Evolutionary conservation across 2,113 vertebrate genomes (phyloP).

Genomic region (Bambusicola thoracicus): DNA sequence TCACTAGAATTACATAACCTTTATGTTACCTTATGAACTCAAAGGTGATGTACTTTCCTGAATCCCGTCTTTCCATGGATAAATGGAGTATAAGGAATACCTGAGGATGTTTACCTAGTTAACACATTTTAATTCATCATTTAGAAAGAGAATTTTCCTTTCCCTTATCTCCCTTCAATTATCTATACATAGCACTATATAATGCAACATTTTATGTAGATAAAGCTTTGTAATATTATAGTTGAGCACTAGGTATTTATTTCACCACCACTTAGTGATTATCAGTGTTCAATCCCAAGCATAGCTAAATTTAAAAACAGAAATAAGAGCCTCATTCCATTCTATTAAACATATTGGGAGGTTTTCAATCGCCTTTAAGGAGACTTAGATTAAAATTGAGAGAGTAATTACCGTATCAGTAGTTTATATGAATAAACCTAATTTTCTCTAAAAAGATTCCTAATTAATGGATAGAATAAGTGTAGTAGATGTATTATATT

Average conservation of each 20-base stretch:
- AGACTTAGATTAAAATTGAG: neutral
- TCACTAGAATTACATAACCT: neutral
- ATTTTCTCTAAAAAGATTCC: neutral
- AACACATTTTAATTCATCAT: neutral
- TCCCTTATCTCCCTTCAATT: neutral
- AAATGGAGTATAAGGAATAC: neutral
- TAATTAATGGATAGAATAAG: neutral
- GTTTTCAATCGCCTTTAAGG: neutral
- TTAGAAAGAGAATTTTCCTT: neutral
- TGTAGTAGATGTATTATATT: neutral
- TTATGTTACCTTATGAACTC: constrained; percentile 12
- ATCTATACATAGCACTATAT: neutral
- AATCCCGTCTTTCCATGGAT: neutral
- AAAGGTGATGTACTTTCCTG: neutral
- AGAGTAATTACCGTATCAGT: neutral
- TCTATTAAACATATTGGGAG: neutral
- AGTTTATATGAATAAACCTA: neutral
- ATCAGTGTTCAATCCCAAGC: neutral
- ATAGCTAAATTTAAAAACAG: neutral
- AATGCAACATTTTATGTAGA: neutral
- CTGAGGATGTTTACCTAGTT: neutral
- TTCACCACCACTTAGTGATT: neutral
- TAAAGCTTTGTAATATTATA: neutral
- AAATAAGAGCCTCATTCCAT: neutral
- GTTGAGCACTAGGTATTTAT: neutral